These are phyloP conservation scores for Hydrozoanthus gracilis DNA, from an alignment of 92 coral and sea anemone genomes.

Conservation along the genomic window DNA sequence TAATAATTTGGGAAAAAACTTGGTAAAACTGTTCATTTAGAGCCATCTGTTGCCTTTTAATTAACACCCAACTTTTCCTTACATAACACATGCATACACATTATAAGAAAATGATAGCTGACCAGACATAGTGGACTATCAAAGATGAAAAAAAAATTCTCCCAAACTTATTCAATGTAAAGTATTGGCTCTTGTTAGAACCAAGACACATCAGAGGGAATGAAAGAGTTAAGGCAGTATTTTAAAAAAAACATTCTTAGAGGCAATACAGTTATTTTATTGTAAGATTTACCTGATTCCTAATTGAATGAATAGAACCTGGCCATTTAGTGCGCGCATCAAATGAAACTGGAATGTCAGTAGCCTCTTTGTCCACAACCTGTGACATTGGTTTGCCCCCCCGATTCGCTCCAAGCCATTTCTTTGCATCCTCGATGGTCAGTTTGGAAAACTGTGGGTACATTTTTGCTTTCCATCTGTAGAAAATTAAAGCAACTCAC, in stretches of 20 bases:
- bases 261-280: background rate
- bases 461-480: slow-evolving; percentile 79
- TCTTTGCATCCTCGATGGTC: slow-evolving; percentile 59
- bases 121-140: too few species aligned
- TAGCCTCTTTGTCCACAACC: slow-evolving; percentile 34
- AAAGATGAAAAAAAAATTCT: too few species aligned
- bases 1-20: too few species aligned
- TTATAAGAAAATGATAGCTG: too few species aligned
- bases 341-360: slow-evolving; percentile 66
- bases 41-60: too few species aligned
- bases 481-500: background rate
- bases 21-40: too few species aligned
- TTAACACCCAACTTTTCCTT: too few species aligned
- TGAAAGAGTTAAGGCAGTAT: too few species aligned
- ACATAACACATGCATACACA: too few species aligned
- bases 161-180: too few species aligned
- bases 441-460: slow-evolving; percentile 69
- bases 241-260: background rate
- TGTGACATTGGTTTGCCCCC: slow-evolving; percentile 59
- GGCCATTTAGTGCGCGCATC: slow-evolving; percentile 88
- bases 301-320: slow-evolving; percentile 82
- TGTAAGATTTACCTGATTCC: slow-evolving; percentile 70
- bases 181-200: too few species aligned
- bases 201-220: too few species aligned
- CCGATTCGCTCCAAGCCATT: slow-evolving; percentile 77